Evolutionary conservation across 2,888 invertebrate genomes (phyloP), one percentile per base, ranked within the genome.

Genomic region (Atethmia centrago): DNA sequence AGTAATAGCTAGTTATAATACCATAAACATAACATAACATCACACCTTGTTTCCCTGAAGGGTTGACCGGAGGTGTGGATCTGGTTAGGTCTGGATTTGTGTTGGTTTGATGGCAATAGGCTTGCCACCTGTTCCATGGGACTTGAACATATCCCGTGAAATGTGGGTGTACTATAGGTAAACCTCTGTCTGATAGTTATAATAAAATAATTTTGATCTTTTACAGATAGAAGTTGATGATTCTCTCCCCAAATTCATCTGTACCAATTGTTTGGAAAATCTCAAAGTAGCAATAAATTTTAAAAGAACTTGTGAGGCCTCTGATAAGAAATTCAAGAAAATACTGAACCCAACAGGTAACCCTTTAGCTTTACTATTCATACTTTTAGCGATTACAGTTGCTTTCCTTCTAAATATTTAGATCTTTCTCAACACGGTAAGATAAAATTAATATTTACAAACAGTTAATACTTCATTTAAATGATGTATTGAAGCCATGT

Each of bases 161-260:
- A 58, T 31, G 21, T 56, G 12, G 31, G 21, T 56, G 19, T 49
- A 10, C n/a, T 28, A 3, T 16, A 55, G 53, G 7, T 16, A 12
- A 21, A 21, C 1, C 9, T 64, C 49, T n/a, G 31, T 1, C 31
- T 16, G 16, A n/a, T 56, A 25, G 19, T 51, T 51, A 42, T 51
- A 45, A 61, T 51, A 28, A 25, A 36, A 51, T 16, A 9, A 10
- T 45, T 51, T 79, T 61, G 16, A 61, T 64, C 16, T 74, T 51
- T 94, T 92, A 71, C 88, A 96, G 96, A 93, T 96, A 75, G 92
- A 90, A 81, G 79, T 87, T 59, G 93, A 94, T 90, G 96, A 96
- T 88, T 92, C 95, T 16, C 85, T 96, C 55, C 96, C 96, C 31
- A 96, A 96, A 87, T 96, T 90, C 75, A 96, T 96, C 68, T 96